Base-by-base conservation (phyloP, 2,888 invertebrate genomes). In the Phengaris arion region DNA sequence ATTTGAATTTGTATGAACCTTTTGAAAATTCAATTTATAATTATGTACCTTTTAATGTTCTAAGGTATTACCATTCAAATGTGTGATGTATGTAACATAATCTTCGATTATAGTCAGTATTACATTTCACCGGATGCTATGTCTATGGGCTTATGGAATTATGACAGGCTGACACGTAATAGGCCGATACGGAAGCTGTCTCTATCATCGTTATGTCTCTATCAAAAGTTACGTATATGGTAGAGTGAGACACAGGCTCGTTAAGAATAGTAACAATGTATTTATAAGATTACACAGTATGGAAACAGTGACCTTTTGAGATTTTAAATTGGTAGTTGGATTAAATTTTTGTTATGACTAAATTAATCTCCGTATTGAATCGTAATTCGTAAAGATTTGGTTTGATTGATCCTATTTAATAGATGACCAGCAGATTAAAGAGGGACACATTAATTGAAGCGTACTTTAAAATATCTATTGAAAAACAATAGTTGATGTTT, bases 91-190 rank as follows among this genome's bases (percentile, higher is more conserved):
- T 70, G 51, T 51, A 10, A 70, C 70, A 22, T 70, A 13, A 70
- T 22, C 69, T 70, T 51, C 69, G 46, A 35, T 35, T 35, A 2
- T 59, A 15, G 8, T 70, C 15, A 52, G 22, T 51, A 51, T 70
- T 51, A 70, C 70, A 51, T 70, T 70, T 52, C 52, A 70, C 70
- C 70, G 70, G 70, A 70, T 51, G 70, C 22, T 12, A 6, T 35
- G 35, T 15, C 64, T 64, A 64, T 64, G 64, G 64, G 15, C 6
- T 22, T 48, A 69, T 48, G 22, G 51, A 52, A 51, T 70, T 70
- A 70, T 70, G 70, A 70, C 70, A 22, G 70, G 15, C 51, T 5
- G 70, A 70, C 70, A 70, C 70, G 70, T 48, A 70, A 70, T 51
- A 70, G 51, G 15, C 51, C 22, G 15, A 70, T 70, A 70, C 70